These are phyloP conservation scores for Fringilla coelebs DNA, from an alignment of 2,797 vertebrate species.

Conservation along the genomic window DNA sequence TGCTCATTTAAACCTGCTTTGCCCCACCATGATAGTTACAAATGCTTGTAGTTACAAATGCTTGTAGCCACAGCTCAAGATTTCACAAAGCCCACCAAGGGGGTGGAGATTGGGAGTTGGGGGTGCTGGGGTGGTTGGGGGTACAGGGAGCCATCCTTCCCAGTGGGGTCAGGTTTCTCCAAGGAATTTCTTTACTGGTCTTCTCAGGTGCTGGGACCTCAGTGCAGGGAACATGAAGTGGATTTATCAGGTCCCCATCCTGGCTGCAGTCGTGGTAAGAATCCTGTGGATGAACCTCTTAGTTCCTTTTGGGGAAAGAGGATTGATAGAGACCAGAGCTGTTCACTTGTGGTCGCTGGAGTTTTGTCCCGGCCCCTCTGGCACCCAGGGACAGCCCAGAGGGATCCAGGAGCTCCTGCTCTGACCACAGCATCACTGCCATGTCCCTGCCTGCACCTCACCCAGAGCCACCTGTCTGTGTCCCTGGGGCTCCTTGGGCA, in stretches of 20 bases:
- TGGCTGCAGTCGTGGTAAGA: constrained; percentile 91
- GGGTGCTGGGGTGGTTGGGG: rapidly evolving
- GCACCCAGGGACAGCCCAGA: background rate
- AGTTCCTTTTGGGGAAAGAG: background rate
- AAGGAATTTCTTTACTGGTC: background rate
- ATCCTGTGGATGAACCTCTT: background rate
- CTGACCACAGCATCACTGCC: background rate
- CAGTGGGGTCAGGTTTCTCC: background rate
- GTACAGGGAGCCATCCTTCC: background rate
- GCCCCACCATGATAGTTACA: background rate
- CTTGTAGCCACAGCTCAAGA: background rate
- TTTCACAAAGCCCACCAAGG: background rate
- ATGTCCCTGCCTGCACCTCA: background rate
- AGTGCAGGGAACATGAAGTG: constrained; percentile 95
- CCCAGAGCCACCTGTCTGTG: background rate
- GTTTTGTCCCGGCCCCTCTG: rapidly evolving
- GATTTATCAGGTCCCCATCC: constrained; percentile 95
- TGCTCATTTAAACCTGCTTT: background rate
- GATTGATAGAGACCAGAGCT: background rate
- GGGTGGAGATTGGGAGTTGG: background rate
- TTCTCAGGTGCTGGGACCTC: constrained; percentile 91
- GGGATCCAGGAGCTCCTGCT: background rate
- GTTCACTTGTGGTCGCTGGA: rapidly evolving
- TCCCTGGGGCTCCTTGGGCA: rapidly evolving
- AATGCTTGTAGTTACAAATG: background rate